A percentile compares a stretch with the other conserved stretches of the same genome.
Evolutionary conservation across 2,888 invertebrate genomes (phyloP).

Genomic region (Piscicola geometra): DNA sequence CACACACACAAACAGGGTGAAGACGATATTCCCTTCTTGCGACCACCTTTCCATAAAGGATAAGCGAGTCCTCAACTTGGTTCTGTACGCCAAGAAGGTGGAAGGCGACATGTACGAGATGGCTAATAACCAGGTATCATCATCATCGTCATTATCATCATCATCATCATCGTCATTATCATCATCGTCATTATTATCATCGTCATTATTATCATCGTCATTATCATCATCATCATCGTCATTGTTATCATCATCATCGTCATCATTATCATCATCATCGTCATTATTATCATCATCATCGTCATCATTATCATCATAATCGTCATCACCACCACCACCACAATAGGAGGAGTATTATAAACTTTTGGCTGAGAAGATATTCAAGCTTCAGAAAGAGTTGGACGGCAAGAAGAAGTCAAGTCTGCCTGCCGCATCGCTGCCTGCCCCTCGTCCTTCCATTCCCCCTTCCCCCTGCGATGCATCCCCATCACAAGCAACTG

Average conservation of each 20-base stretch:
- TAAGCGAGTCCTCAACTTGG: constrained; percentile 92
- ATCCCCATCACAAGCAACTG: background rate
- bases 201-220: too few relatives aligned
- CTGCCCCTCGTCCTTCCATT: background rate
- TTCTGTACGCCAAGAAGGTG: constrained; percentile 94
- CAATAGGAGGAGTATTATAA: constrained; percentile 96
- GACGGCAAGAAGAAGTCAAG: constrained; percentile 60
- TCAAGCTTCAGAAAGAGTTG: constrained; percentile 96
- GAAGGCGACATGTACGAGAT: constrained; percentile 99
- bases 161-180: too few relatives aligned
- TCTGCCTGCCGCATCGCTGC: background rate
- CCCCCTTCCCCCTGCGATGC: background rate
- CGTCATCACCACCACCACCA: too few relatives aligned
- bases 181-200: too few relatives aligned
- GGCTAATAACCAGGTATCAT: constrained; percentile 81
- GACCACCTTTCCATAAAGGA: constrained; percentile 94
- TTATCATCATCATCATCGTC: background rate
- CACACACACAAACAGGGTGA: constrained; percentile 64
- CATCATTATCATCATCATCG: too few relatives aligned
- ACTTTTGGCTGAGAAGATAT: constrained; percentile 94
- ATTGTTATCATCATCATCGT: too few relatives aligned
- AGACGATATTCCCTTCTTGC: constrained; percentile 97
- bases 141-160: too few relatives aligned
- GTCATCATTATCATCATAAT: too few relatives aligned
- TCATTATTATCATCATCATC: too few relatives aligned